These are phyloP conservation scores for Phalacrocorax aristotelis DNA, from an alignment of 2,113 vertebrate species.

Conservation along the genomic window DNA sequence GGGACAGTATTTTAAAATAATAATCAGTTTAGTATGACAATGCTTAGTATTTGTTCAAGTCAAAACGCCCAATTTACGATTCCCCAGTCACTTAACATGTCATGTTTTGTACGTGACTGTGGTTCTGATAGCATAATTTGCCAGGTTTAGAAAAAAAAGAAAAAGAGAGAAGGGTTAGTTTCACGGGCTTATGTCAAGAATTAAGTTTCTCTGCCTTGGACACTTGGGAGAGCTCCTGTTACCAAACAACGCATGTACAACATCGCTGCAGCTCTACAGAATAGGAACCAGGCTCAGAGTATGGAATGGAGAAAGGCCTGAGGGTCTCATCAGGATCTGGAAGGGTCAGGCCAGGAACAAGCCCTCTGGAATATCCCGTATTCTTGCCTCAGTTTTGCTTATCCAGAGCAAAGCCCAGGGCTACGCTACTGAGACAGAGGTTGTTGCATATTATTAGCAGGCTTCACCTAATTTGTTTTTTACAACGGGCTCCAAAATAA, in stretches of 20 bases:
- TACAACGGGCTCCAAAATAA: not conserved
- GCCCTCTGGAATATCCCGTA: not conserved
- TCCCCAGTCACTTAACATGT: not conserved
- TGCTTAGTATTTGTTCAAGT: conserved; percentile 13
- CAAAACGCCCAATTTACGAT: conserved; percentile 6
- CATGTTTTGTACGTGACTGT: not conserved
- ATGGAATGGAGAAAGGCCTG: not conserved
- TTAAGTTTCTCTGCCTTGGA: not conserved
- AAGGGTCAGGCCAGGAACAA: not conserved
- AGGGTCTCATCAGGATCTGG: not conserved
- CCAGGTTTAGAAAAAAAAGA: not conserved
- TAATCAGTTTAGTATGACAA: conserved; percentile 15
- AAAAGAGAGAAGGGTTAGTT: not conserved
- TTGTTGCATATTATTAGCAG: not conserved
- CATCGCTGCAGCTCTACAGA: not conserved
- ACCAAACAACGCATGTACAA: not conserved
- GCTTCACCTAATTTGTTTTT: not conserved
- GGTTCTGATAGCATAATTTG: not conserved
- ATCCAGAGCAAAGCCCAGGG: not conserved
- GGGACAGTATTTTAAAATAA: conserved; percentile 46
- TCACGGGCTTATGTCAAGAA: not conserved
- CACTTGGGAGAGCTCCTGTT: conserved; percentile 28
- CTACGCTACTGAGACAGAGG: not conserved
- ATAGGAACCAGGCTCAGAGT: not conserved
- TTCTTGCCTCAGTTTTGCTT: not conserved